Evolutionary conservation across 1,140 invertebrate species (phyloP).

Genomic region (Apocrypta bakeri): DNA sequence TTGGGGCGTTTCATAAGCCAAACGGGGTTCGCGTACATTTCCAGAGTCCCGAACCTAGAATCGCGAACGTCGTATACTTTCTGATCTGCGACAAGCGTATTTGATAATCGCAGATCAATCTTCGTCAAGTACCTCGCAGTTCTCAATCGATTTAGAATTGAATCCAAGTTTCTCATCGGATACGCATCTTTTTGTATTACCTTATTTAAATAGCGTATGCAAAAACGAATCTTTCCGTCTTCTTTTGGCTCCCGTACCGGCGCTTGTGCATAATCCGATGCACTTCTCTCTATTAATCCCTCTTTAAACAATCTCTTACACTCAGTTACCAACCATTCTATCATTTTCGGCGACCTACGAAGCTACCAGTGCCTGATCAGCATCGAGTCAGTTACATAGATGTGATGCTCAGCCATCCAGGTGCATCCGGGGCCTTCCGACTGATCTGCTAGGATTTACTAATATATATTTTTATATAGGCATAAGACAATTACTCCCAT

Average conservation of each 20-base stretch:
- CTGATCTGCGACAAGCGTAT: constrained; percentile 57
- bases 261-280: constrained; percentile 64
- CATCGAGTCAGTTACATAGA: constrained; percentile 56
- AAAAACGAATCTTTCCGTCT: constrained; percentile 69
- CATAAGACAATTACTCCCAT: too few species aligned
- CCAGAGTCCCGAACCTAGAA: constrained; percentile 65
- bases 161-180: constrained; percentile 58
- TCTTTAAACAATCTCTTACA: constrained; percentile 53
- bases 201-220: constrained; percentile 69
- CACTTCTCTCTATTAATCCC: constrained; percentile 61
- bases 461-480: too few species aligned
- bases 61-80: constrained; percentile 71
- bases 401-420: constrained; percentile 56
- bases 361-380: constrained; percentile 61
- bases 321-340: constrained; percentile 45
- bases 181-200: constrained; percentile 63
- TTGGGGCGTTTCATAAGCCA: constrained; percentile 66
- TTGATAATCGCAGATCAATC: constrained; percentile 60
- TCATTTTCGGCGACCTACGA: constrained; percentile 54
- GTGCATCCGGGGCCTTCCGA: not conserved
- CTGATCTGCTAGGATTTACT: not conserved
- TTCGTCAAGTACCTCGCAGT: constrained; percentile 56
- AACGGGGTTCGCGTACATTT: constrained; percentile 71
- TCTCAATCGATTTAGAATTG: constrained; percentile 60
- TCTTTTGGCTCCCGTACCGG: constrained; percentile 71